A percentile compares a stretch with the other conserved stretches of the same genome.
Evolutionary conservation across 2,888 invertebrate genomes (phyloP).

Genomic region (Nemotelus pantherinus): DNA sequence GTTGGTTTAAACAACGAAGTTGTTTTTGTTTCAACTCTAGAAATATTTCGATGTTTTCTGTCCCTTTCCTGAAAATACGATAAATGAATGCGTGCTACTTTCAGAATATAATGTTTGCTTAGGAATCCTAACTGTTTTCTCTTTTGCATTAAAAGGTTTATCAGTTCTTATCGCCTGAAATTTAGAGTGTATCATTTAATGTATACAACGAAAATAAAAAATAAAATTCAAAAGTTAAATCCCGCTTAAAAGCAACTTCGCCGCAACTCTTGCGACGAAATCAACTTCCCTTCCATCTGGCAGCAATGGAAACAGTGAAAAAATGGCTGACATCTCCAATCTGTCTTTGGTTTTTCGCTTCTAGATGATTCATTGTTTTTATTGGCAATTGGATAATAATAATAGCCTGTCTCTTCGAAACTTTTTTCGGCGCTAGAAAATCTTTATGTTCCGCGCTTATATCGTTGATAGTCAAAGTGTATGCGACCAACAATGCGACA

Average conservation of each 20-base stretch:
- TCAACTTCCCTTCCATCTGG: not conserved
- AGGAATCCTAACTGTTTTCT: too few relatives aligned
- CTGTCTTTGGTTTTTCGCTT: conserved; percentile 43
- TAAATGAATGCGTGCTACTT: too few relatives aligned
- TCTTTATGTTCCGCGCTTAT: conserved; percentile 9
- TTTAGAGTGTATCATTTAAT: too few relatives aligned
- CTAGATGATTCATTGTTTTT: conserved; percentile 51
- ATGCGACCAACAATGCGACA: conserved; percentile 8
- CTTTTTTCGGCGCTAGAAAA: conserved; percentile 17
- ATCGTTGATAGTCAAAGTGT: not conserved
- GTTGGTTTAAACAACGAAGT: too few relatives aligned
- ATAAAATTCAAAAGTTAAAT: too few relatives aligned
- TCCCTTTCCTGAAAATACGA: too few relatives aligned
- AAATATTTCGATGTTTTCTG: too few relatives aligned
- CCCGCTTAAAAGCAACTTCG: not conserved
- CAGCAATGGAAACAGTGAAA: conserved; percentile 10
- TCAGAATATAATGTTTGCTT: too few relatives aligned
- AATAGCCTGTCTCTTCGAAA: conserved; percentile 5
- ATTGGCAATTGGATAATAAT: conserved; percentile 28
- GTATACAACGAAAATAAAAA: too few relatives aligned
- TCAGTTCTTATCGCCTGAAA: too few relatives aligned
- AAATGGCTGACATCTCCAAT: conserved; percentile 41
- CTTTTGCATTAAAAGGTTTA: too few relatives aligned
- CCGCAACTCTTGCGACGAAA: not conserved
- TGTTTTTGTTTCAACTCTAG: too few relatives aligned